Percentiles rank a stretch among this genome's conserved stretches.
Evolutionary conservation across 2,797 vertebrate species (phyloP).

Genomic region (Cyprinodon diabolis): DNA sequence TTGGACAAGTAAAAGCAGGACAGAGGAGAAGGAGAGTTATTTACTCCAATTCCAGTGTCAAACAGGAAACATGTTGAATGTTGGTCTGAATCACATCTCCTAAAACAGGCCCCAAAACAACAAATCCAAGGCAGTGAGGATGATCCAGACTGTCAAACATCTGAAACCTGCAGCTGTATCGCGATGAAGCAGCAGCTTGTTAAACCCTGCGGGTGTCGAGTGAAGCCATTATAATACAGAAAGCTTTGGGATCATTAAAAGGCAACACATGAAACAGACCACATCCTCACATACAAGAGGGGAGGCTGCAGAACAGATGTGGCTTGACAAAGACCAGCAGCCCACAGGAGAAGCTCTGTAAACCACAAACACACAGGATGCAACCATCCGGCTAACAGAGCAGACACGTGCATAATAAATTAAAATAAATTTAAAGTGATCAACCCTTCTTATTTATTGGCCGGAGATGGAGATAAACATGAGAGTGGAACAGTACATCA

Average conservation of each 20-base stretch:
- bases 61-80: neutral
- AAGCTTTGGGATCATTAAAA: neutral
- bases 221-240: neutral
- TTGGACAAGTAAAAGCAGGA: neutral
- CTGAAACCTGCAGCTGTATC: neutral
- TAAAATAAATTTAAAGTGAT: neutral
- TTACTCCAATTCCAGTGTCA: neutral
- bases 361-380: conserved; percentile 4
- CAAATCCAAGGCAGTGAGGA: neutral
- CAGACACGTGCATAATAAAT: neutral
- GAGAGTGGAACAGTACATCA: conserved; percentile 6
- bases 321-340: conserved; percentile 7
- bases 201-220: neutral
- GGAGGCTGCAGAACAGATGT: conserved; percentile 10
- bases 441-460: conserved; percentile 2
- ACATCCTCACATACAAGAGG: conserved; percentile 1
- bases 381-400: neutral
- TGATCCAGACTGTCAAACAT: neutral
- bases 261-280: neutral
- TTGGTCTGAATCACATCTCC: neutral
- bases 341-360: conserved; percentile 4
- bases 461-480: neutral
- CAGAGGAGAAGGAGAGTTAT: neutral
- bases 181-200: neutral
- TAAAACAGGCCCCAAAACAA: neutral